phyloP scores from a whole-genome alignment of 1,140 invertebrate genomes.

The Bactericera cockerelli region DNA sequence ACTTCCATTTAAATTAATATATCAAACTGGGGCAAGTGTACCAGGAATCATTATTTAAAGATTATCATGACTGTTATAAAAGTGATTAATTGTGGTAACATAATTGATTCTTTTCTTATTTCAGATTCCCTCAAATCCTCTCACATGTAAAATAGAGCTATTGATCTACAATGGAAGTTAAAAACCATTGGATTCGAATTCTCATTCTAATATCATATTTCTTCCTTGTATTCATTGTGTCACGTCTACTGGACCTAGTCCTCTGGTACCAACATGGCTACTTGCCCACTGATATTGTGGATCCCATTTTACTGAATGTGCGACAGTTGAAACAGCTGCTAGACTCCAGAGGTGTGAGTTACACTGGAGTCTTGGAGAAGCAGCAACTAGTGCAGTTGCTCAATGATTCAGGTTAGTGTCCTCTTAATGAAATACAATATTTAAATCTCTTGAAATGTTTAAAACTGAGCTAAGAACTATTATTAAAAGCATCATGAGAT shows the following conservation, averaged over 20 bases:
- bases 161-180: constrained; percentile 17
- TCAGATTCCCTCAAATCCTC: no score
- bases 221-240: constrained; percentile 22
- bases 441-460: constrained; percentile 1
- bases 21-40: no score
- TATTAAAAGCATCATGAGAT: no score
- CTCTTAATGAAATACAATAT: no score
- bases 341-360: constrained; percentile 35
- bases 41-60: no score
- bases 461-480: no score
- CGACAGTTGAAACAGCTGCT: constrained; percentile 34
- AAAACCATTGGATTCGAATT: constrained; percentile 18
- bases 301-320: constrained; percentile 34
- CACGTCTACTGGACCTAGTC: constrained; percentile 22
- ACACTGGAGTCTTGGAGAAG: constrained; percentile 35
- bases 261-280: constrained; percentile 24
- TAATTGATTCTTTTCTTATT: no score
- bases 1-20: no score
- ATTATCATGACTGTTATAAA: no score
- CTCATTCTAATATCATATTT: constrained; percentile 23
- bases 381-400: constrained; percentile 33
- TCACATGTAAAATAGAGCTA: no score
- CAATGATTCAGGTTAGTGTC: constrained; percentile 30
- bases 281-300: constrained; percentile 26
- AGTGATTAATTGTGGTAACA: no score